Base-by-base conservation (phyloP, 2,113 vertebrate species). In the Barnardius zonarius region DNA sequence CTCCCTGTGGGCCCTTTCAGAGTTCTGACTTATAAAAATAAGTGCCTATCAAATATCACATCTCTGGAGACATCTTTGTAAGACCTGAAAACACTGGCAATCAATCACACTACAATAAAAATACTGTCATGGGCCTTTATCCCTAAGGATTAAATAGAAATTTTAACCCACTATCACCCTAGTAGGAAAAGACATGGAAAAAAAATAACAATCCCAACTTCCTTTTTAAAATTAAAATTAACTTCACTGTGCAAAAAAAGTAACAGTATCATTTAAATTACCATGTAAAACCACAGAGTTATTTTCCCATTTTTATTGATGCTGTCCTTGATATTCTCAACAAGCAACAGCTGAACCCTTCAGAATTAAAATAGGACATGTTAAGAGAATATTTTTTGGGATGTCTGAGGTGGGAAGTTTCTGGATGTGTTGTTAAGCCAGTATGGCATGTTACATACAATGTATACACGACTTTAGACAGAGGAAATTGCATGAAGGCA, bases 381-480 rank as follows among this genome's bases (percentile, higher is more conserved):
- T 80, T 76, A 66, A 44, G n/a, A 67, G 10, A 31, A 12, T 37
- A 3, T 4, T 39, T 85, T 72, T 57, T 22, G 9, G 15, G 24
- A 5, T 27, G 5, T 74, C 30, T 61, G 23, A 39, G 14, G 11
- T 43, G 6, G 12, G 10, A 88, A 61, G 35, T 37, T 70, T 17
- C 31, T 1, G 0, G 20, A 30, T 1, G 0, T 14, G 15, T 31
- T 72, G 11, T 73, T 89, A 44, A 67, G 33, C 49, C 8, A 68
- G 20, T 68, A 63, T 18, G n/a, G 19, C 25, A n/a, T 41, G 3
- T 82, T 77, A 13, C 31, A 57, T 35, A 51, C 22, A 57, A 22
- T 10, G 27, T 51, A 62, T 24, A 54, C 17, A 77, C 33, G 37
- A 52, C 8, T 63, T 51, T 52, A 81, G 35, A 39, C 24, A 31